These are phyloP conservation scores for Psylliodes chrysocephalus DNA, from an alignment of 2,888 invertebrate species.

Conservation along the genomic window DNA sequence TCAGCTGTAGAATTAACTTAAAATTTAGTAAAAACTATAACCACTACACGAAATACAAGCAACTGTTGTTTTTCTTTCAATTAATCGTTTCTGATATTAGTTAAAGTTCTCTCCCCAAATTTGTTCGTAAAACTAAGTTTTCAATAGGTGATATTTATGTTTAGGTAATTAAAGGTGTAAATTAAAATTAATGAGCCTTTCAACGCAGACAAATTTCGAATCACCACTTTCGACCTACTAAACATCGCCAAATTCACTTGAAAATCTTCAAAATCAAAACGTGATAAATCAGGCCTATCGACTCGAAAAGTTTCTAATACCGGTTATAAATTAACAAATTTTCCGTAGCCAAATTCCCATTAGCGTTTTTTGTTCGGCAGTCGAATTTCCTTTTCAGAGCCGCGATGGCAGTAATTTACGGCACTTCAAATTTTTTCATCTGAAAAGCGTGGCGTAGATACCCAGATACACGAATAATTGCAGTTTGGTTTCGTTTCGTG, in stretches of 20 bases:
- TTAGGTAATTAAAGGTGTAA: too few species aligned
- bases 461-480: background rate
- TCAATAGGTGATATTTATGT: too few species aligned
- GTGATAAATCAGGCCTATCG: slow-evolving; percentile 8
- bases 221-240: too few species aligned
- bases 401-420: slow-evolving; percentile 22
- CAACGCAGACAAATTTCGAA: too few species aligned
- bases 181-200: too few species aligned
- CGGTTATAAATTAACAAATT: slow-evolving; percentile 26
- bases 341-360: slow-evolving; percentile 17
- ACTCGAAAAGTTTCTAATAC: slow-evolving; percentile 13
- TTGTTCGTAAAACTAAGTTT: too few species aligned
- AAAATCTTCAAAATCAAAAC: slow-evolving; percentile 6
- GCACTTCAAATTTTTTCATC: slow-evolving; percentile 23
- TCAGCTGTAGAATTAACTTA: too few species aligned
- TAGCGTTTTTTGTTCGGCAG: slow-evolving; percentile 16
- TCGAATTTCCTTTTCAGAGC: slow-evolving; percentile 14
- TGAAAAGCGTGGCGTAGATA: slow-evolving; percentile 7
- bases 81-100: too few species aligned
- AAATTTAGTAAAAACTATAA: too few species aligned
- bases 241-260: background rate
- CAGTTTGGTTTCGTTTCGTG: background rate
- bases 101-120: too few species aligned
- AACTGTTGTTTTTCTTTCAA: too few species aligned
- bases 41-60: too few species aligned